Base-by-base conservation (phyloP, 2,888 invertebrate species). In the Pyrocoelia pectoralis region DNA sequence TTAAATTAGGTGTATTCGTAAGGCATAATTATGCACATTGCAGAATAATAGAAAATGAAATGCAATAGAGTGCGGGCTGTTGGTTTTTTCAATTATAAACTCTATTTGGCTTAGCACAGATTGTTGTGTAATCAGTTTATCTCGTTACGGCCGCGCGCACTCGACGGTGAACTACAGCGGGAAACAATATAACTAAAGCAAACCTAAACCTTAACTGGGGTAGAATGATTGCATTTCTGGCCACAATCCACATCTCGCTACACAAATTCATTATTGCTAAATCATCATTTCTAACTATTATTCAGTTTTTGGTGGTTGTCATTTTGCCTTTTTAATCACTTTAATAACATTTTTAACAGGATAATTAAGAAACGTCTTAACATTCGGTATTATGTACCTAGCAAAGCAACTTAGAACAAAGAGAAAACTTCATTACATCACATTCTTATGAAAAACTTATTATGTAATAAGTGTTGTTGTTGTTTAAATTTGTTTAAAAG, bases 11-110 rank as follows among this genome's bases (percentile, higher is more conserved):
- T 58, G 48, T 41, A 63, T 51, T 17, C 49, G 51, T 15, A 55
- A 51, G 40, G 67, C 33, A 61, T 58, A 55, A 64, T 66, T 64
- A 57, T 68, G 63, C 55, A 65, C 50, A 63, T 60, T 65, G 58
- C 63, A 65, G 67, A 56, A 64, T 56, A 51, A 62, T 56, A 64
- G 65, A 65, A 67, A 68, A 69, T 67, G 59, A 67, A 68, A 70
- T 70, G 66, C 68, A 68, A 63, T 68, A 68, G 67, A 67, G 66
- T 70, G 68, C 66, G 70, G 67, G 65, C 68, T 76, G 76, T 69
- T 75, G 80, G 80, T 81, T 82, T 82, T 82, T 82, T 82, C 81
- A 82, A 82, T 82, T 82, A 82, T 81, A 81, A 82, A 82, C 81
- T 82, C 82, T 81, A 82, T 82, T 82, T 82, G 81, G 81, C 81